Conservation (phyloP, 2,797 vertebrate genomes). For the Oreonectes daqikongensis region DNA sequence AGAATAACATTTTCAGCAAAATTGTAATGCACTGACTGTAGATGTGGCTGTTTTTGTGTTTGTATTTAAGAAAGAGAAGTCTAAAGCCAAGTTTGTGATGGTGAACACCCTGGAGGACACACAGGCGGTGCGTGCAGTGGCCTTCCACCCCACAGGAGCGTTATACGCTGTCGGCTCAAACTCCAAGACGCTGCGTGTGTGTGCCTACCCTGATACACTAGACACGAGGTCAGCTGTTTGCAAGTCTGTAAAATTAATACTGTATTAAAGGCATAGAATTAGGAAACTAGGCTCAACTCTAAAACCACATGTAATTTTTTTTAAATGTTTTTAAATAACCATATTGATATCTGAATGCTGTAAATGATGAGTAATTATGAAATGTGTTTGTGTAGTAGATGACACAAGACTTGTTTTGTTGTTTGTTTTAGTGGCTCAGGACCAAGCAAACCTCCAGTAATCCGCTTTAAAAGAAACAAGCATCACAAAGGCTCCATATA, state of each 20-base stretch:
- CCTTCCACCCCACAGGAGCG: conserved; percentile 91
- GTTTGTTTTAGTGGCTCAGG: conserved; percentile 74
- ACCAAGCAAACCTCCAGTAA: conserved; percentile 81
- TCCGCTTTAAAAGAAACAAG: conserved; percentile 96
- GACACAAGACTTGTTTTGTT: conserved; percentile 9
- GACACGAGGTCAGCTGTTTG: conserved; percentile 81
- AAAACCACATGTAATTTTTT: background rate
- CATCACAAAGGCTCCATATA: conserved; percentile 99
- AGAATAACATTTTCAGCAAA: too few relatives aligned
- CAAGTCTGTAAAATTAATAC: too few relatives aligned
- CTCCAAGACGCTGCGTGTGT: conserved; percentile 94
- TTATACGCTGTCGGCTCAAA: conserved; percentile 95
- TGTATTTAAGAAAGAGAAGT: conserved; percentile 63
- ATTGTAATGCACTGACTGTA: background rate
- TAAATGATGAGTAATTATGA: background rate
- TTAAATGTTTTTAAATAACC: background rate
- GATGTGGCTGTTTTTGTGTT: conserved; percentile 1
- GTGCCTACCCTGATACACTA: conserved; percentile 89
- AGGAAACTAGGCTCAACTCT: too few relatives aligned
- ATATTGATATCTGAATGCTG: background rate
- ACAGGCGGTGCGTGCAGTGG: conserved; percentile 93
- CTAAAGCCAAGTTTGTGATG: conserved; percentile 82
- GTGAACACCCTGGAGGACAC: conserved; percentile 92
- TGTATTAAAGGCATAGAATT: background rate
- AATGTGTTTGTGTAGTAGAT: background rate